phyloP scores from a whole-genome alignment of 2,797 vertebrate genomes.

The Falco peregrinus region DNA sequence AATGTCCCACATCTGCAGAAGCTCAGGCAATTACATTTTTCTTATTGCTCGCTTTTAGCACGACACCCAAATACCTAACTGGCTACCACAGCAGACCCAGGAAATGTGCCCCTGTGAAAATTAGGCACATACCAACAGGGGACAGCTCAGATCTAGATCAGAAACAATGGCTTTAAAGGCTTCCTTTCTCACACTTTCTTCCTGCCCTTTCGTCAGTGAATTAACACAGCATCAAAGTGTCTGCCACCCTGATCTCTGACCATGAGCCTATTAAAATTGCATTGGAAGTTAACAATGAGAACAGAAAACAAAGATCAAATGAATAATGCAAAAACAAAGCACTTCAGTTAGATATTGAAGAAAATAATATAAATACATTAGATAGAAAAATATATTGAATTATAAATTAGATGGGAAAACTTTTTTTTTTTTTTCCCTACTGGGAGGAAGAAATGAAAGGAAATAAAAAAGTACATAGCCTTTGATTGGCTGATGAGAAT shows the following conservation, averaged over 20 bases:
- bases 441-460: background rate
- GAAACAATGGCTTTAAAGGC: background rate
- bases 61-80: background rate
- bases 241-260: conserved; percentile 52
- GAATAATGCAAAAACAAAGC: conserved; percentile 65
- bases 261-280: conserved; percentile 60
- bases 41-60: background rate
- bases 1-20: background rate
- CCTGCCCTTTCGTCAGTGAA: background rate
- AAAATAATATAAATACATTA: conserved; percentile 65
- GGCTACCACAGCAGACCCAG: background rate
- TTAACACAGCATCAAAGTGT: background rate
- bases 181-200: background rate
- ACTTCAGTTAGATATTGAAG: conserved; percentile 55
- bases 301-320: conserved; percentile 63
- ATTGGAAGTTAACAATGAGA: conserved; percentile 55
- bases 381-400: conserved; percentile 47
- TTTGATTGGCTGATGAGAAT: conserved; percentile 2
- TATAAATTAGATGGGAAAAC: conserved; percentile 29
- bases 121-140: background rate
- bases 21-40: conserved; percentile 2
- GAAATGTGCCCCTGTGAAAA: background rate
- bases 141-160: background rate
- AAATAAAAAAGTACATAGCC: conserved; percentile 4
- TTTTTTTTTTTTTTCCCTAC: background rate